Base-by-base conservation (phyloP, 1,140 invertebrate genomes). In the Lanistes nyassanus region DNA sequence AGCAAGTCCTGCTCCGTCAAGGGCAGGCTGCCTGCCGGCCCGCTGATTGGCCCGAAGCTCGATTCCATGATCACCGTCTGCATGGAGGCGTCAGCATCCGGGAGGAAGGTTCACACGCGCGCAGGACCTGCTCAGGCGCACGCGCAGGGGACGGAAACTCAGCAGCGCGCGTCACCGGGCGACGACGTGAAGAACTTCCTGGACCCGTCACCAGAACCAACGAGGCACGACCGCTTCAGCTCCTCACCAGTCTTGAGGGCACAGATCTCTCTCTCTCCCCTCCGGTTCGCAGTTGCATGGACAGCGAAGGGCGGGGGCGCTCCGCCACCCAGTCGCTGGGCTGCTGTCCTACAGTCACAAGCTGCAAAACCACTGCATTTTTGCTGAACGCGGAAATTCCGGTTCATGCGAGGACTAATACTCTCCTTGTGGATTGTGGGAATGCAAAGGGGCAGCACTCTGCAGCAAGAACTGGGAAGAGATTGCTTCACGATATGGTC, bases 51-150 rank as follows among this genome's bases (percentile, higher is more conserved):
- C 73, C 84, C 83, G 79, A 85, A 87, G 62, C 80, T 80, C 62
- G 84, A 81, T 64, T 87, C 86, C 86, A 87, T 87, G 60, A 77
- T 64, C 51, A 86, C 82, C 70, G 84, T 81, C 76, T 84, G 83
- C 79, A 86, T 84, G 42, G 66, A 69, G 71, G 56, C 62, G 47
- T 62, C 56, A 64, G 29, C 51, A 31, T 19, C 42, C 39, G 58
- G 9, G n/a, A 31, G 47, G 65, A 68, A 29, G 64, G 36, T 31
- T 76, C 71, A 69, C 74, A 60, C 69, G 73, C 65, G 19, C 74
- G 72, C 47, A 37, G 29, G 58, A 19, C 7, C n/a, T 23, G n/a
- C 13, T 26, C 34, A n/a, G 51, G 23, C 42, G 79, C 47, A 34
- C 66, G 36, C 19, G 72, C 75, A 51, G 68, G 67, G 34, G 69